Evolutionary conservation across 2,888 invertebrate genomes (phyloP).

Genomic region (Zonitis immaculata): DNA sequence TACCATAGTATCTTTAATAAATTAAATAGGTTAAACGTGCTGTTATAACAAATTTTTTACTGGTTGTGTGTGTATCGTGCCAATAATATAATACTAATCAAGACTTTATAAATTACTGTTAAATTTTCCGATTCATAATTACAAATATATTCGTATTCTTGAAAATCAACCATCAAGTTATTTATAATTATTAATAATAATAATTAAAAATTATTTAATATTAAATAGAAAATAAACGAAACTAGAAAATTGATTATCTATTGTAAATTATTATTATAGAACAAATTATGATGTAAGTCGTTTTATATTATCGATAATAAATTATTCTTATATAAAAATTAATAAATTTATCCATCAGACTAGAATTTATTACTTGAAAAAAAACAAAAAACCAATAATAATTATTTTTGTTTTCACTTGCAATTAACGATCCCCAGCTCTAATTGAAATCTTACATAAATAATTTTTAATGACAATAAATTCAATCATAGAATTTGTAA

Average conservation of each 20-base stretch:
- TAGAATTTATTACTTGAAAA: background rate
- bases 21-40: slow-evolving; percentile 20
- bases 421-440: no score
- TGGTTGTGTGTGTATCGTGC: no score
- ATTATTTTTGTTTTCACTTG: no score
- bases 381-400: background rate
- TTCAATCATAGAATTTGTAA: no score
- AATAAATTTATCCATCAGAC: background rate
- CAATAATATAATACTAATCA: no score
- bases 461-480: no score
- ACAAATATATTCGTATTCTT: no score
- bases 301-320: background rate
- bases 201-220: no score
- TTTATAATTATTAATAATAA: no score
- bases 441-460: no score
- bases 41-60: slow-evolving; percentile 6
- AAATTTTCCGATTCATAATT: no score
- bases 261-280: background rate
- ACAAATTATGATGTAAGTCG: background rate
- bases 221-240: background rate
- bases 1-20: slow-evolving; percentile 8
- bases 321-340: background rate
- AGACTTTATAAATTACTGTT: no score
- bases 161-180: background rate
- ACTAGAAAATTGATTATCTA: background rate